phyloP scores from a whole-genome alignment of 1,140 invertebrate genomes.

The Drosophila ficusphila region DNA sequence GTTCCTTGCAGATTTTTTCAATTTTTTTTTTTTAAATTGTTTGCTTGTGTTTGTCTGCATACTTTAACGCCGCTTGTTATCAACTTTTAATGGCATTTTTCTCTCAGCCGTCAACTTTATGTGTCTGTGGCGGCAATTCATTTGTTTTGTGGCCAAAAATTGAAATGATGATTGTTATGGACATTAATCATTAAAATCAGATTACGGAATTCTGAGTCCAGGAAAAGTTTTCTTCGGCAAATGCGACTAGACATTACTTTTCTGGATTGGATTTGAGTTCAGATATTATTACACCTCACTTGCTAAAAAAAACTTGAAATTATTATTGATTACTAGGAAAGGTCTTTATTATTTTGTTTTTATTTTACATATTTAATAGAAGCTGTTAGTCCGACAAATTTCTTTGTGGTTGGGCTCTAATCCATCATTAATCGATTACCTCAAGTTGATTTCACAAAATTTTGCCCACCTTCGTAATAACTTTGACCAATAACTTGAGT shows the following conservation, averaged over 20 bases:
- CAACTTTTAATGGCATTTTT: slow-evolving; percentile 75
- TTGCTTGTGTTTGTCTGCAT: slow-evolving; percentile 51
- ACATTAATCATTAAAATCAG: slow-evolving; percentile 62
- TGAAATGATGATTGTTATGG: slow-evolving; percentile 67
- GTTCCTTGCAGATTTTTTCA: slow-evolving; percentile 27
- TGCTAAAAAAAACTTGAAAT: no score
- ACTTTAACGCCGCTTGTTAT: slow-evolving; percentile 68
- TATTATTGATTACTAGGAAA: no score
- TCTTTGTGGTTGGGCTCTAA: no score
- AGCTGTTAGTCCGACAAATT: no score
- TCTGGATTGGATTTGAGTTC: background rate
- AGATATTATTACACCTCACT: background rate
- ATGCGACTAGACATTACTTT: slow-evolving; percentile 10
- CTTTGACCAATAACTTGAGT: slow-evolving; percentile 4
- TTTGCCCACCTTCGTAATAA: background rate
- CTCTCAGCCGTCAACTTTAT: slow-evolving; percentile 42
- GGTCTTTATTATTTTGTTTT: no score
- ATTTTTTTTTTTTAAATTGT: slow-evolving; percentile 22
- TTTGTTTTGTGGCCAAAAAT: slow-evolving; percentile 47
- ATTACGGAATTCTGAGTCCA: slow-evolving; percentile 29
- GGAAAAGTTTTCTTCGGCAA: slow-evolving; percentile 13
- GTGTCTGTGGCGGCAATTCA: slow-evolving; percentile 29
- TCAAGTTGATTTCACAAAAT: background rate
- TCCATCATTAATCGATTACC: background rate
- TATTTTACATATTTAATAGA: no score